Percentiles rank a stretch among this genome's conserved stretches.
Conservation (phyloP, 1,140 invertebrate genomes). For the Neuroterus valhalla region DNA sequence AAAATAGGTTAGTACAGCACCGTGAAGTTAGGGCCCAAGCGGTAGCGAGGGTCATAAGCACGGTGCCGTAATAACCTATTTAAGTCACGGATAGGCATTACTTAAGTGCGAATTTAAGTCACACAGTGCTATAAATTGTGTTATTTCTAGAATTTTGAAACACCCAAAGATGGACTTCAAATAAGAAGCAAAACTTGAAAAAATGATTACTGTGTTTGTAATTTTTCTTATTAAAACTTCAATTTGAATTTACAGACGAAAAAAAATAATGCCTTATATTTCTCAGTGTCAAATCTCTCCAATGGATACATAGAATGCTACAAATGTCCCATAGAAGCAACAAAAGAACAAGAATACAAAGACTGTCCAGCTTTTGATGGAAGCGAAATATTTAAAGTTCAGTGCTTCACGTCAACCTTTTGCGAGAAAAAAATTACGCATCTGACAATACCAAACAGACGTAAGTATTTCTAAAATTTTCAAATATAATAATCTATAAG, state of each 20-base stretch:
- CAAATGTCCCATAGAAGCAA: constrained; percentile 80
- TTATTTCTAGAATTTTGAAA: too few species aligned
- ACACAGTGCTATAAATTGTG: too few species aligned
- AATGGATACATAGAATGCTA: constrained; percentile 75
- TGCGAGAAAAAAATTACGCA: constrained; percentile 84
- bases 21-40: too few species aligned
- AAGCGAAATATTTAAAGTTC: constrained; percentile 79
- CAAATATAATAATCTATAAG: constrained; percentile 4
- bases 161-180: too few species aligned
- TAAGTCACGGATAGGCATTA: too few species aligned
- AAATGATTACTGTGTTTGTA: too few species aligned
- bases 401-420: constrained; percentile 87
- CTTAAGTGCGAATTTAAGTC: too few species aligned
- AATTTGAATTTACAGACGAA: constrained; percentile 2
- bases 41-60: too few species aligned
- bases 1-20: too few species aligned
- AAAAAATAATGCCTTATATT: too few species aligned
- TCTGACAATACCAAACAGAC: constrained; percentile 78
- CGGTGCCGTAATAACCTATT: too few species aligned
- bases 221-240: not conserved
- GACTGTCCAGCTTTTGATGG: constrained; percentile 79
- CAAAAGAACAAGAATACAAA: constrained; percentile 50
- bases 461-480: constrained; percentile 66
- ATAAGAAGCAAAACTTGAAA: too few species aligned
- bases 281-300: constrained; percentile 1